Evolutionary conservation across 2,888 invertebrate genomes (phyloP).

Genomic region (Lysandra bellargus): DNA sequence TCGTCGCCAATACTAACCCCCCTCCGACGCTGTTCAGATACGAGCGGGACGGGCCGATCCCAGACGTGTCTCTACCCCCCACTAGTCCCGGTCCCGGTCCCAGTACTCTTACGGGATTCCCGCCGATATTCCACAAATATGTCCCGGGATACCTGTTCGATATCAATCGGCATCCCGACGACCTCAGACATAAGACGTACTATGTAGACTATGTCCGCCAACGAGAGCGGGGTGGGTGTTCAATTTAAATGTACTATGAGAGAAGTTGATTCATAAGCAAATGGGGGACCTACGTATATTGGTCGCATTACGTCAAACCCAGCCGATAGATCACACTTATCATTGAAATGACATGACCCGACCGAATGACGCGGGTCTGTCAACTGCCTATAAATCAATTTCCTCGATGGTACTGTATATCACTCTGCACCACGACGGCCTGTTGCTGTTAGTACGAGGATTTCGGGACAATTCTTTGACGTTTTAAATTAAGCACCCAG

Average conservation of each 20-base stretch:
- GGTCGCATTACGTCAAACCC: too few relatives aligned
- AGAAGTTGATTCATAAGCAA: too few relatives aligned
- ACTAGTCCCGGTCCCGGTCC: conserved; percentile 66
- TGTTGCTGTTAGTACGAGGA: conserved; percentile 48
- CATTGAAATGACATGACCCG: too few relatives aligned
- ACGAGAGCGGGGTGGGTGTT: conserved; percentile 79
- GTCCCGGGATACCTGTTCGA: conserved; percentile 74
- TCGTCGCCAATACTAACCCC: conserved; percentile 60
- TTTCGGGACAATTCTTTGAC: conserved; percentile 66
- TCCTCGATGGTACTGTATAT: too few relatives aligned
- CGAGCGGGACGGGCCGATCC: conserved; percentile 71
- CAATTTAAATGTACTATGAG: conserved; percentile 56
- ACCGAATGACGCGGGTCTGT: too few relatives aligned
- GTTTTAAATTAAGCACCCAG: conserved; percentile 75
- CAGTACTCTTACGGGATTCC: conserved; percentile 68
- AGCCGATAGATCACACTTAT: too few relatives aligned
- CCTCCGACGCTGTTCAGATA: conserved; percentile 69
- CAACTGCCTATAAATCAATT: too few relatives aligned
- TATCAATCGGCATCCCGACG: conserved; percentile 70
- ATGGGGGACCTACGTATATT: too few relatives aligned
- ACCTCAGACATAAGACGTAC: conserved; percentile 74
- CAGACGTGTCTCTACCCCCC: conserved; percentile 60
- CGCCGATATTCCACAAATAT: conserved; percentile 73
- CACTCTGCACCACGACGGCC: too few relatives aligned
- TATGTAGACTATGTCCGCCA: conserved; percentile 78